Evolutionary conservation across 2,113 vertebrate species (phyloP), one percentile per base, ranked within the genome.

Genomic region (Peucedramus taeniatus): DNA sequence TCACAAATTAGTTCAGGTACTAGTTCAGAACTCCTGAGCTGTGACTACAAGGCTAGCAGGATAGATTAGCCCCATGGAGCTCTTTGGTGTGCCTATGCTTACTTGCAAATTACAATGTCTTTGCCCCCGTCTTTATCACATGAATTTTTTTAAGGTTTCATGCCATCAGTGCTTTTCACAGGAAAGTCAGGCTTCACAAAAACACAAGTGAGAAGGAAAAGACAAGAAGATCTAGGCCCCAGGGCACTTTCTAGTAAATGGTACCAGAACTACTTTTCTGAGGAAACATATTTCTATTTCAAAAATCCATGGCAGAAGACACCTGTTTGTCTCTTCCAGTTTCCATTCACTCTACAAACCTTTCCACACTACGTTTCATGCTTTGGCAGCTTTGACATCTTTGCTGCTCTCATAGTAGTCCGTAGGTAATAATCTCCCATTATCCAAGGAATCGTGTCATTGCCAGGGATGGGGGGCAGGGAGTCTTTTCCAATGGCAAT

Each of bases 121-220:
- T 88, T 75, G 3, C 14, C 21, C 13, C n/a, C n/a, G 5, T 65
- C 49, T 33, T 28, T 14, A 16, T 20, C 0, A 0, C 6, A 4
- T 5, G 17, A 33, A 16, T 78, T 72, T 30, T 59, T 61, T 30
- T 20, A 33, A 65, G 17, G 44, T 8, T 74, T 90, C 11, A 13
- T 28, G 10, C 1, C 31, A 33, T 33, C 44, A 10, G 17, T 35
- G 13, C 10, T 53, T 81, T 81, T 70, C 72, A 51, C 17, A 12
- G 37, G 28, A 65, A 87, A 57, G 31, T 20, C 59, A 70, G 42
- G 15, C 5, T 13, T 24, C 19, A 40, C 12, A 87, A 69, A 77
- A 49, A 11, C 31, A 54, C 7, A 80, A 56, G 11, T 4, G 3
- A 91, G 31, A 91, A 72, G 10, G 13, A 81, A 78, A 84, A 42